Evolutionary conservation across 2,113 vertebrate genomes (phyloP), one percentile per base, ranked within the genome.

Genomic region (Spea multiplicata): DNA sequence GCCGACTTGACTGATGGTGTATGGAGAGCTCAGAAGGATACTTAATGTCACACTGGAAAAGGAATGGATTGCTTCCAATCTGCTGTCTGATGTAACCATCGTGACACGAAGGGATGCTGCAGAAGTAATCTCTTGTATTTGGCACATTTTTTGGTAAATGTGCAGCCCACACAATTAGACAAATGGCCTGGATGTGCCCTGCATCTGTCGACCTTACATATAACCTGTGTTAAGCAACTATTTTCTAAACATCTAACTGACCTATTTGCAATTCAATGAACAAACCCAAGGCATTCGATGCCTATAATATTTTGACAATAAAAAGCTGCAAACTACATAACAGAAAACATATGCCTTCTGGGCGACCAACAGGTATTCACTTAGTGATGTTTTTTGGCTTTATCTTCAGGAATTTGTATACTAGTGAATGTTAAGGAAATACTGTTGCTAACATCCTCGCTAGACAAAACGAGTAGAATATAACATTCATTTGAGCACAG

Each of bases 1-100:
- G 6, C 44, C 61, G 14, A 62, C 71, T 48, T 73, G 57, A 61
- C 44, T 73, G 71, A 73, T 47, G n/a, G 53, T 61, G 12, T 48
- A 48, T 16, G 53, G 9, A 61, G 55, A 46, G 61, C 30, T 61
- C 44, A 47, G 57, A 73, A 73, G 30, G 71, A n/a, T 45, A 45
- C 65, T 45, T 66, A 12, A 59, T 12, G 14, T 53, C 6, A 53
- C 50, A 1, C 50, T 53, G 50, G 55, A 59, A 13, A 64, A 64
- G 61, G 5, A 6, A 17, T 64, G 61, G 61, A 71, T 44, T 53
- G 16, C 8, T 71, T 71, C 16, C n/a, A 44, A 44, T 71, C 50
- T 12, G 49, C 8, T 64, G 61, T 64, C 17, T 64, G 13, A 64
- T 64, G 61, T 64, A 17, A 16, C 61, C 14, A 17, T 14, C 14